phyloP scores from a whole-genome alignment of 2,888 invertebrate species.

The Drosophila mimetica region DNA sequence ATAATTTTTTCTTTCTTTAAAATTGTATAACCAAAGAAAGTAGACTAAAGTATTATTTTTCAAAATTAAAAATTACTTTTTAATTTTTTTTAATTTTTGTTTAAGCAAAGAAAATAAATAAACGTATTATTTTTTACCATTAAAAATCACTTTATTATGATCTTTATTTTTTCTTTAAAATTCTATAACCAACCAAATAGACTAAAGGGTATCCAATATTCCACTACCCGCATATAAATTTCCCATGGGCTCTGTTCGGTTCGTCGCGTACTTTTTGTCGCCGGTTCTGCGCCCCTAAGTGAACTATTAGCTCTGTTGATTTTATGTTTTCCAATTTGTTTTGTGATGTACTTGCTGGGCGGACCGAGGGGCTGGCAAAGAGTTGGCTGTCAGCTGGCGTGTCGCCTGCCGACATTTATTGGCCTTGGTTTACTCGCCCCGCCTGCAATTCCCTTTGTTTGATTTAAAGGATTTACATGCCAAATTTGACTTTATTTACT shows the following conservation, averaged over 20 bases:
- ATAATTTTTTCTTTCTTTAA: too few relatives aligned
- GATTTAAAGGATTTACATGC: constrained; percentile 78
- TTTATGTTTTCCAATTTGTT: constrained; percentile 80
- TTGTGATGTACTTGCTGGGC: constrained; percentile 40
- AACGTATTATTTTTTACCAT: too few relatives aligned
- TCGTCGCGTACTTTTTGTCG: constrained; percentile 31
- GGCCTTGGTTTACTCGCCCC: constrained; percentile 36
- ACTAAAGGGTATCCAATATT: constrained; percentile 12
- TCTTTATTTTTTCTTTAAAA: too few relatives aligned
- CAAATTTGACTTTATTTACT: constrained; percentile 78
- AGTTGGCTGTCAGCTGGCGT: constrained; percentile 58
- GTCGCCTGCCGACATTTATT: constrained; percentile 72
- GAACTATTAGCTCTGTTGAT: constrained; percentile 79
- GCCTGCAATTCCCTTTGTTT: constrained; percentile 68
- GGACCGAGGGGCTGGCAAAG: constrained; percentile 26
- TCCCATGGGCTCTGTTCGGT: constrained; percentile 8
- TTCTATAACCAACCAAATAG: too few relatives aligned
- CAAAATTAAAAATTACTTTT: too few relatives aligned
- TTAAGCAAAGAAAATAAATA: too few relatives aligned
- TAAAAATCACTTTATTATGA: neutral
- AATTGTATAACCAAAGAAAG: too few relatives aligned
- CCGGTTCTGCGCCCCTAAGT: constrained; percentile 59
- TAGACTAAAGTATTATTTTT: too few relatives aligned
- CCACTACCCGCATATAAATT: neutral
- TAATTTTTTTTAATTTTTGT: too few relatives aligned